A percentile compares a stretch with the other conserved stretches of the same genome.
Conservation (phyloP, 2,113 vertebrate genomes). For the Seriola dumerili region DNA sequence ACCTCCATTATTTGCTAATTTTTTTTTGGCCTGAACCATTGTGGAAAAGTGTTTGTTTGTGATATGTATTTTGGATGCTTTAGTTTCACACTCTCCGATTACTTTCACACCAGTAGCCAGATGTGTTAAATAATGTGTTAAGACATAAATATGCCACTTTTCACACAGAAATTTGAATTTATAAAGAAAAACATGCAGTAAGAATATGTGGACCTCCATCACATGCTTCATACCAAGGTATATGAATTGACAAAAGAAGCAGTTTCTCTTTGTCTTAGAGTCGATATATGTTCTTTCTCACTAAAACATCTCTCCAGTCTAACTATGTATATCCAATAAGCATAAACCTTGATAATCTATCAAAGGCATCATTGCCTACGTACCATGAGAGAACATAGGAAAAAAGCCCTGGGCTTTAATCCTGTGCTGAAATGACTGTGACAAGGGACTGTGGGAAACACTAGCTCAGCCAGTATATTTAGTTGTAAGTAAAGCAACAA, state of each 20-base stretch:
- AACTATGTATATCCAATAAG: background rate
- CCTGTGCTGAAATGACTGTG: background rate
- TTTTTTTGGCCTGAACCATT: background rate
- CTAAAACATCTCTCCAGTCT: background rate
- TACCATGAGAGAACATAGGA: no score
- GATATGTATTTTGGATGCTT: conserved; percentile 5
- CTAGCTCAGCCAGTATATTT: background rate
- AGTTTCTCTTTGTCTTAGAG: background rate
- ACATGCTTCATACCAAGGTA: background rate
- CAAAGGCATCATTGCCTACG: no score
- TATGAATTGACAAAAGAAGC: background rate
- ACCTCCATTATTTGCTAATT: background rate
- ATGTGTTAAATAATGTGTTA: conserved; percentile 26
- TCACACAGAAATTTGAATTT: background rate
- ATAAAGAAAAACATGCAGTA: background rate
- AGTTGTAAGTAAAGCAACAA: background rate
- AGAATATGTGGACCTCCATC: background rate
- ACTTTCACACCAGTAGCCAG: conserved; percentile 15
- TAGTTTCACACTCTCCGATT: conserved; percentile 8
- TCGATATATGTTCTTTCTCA: background rate
- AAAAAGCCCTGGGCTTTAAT: background rate
- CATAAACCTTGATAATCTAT: conserved; percentile 6
- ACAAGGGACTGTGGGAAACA: background rate
- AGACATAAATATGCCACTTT: background rate
- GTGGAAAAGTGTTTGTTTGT: background rate